These are phyloP conservation scores for Zosterops japonicus DNA, from an alignment of 2,113 vertebrate genomes.

Conservation along the genomic window DNA sequence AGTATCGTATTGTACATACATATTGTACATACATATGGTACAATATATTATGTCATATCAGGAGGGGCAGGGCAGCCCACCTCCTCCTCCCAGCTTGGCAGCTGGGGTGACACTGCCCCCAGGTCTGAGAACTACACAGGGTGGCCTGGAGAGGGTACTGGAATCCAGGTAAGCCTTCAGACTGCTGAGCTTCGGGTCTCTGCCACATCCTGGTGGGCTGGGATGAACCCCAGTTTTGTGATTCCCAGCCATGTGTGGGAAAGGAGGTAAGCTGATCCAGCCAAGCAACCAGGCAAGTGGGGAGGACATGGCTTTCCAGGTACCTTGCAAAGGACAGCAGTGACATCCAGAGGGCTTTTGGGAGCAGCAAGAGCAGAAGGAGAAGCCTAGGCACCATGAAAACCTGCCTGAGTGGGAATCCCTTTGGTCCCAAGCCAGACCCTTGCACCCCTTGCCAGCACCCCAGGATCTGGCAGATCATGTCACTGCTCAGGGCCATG, in stretches of 20 bases:
- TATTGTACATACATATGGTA: neutral
- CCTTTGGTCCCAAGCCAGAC: too few species aligned
- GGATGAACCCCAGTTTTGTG: neutral
- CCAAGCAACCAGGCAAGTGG: fast-evolving
- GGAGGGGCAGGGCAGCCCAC: neutral
- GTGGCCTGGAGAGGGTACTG: neutral
- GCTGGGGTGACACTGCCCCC: neutral
- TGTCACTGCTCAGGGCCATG: fast-evolving
- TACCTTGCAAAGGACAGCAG: neutral
- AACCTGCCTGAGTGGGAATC: fast-evolving
- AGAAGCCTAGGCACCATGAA: neutral
- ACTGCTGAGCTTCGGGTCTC: fast-evolving
- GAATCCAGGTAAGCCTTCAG: neutral
- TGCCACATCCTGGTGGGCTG: fast-evolving
- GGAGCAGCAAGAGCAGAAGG: neutral
- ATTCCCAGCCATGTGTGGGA: neutral
- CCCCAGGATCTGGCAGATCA: fast-evolving
- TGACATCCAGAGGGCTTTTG: constrained; percentile 1
- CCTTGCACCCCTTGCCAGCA: neutral
- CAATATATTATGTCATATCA: too few species aligned
- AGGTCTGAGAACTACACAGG: fast-evolving
- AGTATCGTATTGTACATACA: too few species aligned
- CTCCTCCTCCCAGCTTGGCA: neutral
- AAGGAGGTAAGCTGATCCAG: neutral
- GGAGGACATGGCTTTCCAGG: neutral